Conservation (phyloP, 2,113 vertebrate species). For the Prolemur simus region DNA sequence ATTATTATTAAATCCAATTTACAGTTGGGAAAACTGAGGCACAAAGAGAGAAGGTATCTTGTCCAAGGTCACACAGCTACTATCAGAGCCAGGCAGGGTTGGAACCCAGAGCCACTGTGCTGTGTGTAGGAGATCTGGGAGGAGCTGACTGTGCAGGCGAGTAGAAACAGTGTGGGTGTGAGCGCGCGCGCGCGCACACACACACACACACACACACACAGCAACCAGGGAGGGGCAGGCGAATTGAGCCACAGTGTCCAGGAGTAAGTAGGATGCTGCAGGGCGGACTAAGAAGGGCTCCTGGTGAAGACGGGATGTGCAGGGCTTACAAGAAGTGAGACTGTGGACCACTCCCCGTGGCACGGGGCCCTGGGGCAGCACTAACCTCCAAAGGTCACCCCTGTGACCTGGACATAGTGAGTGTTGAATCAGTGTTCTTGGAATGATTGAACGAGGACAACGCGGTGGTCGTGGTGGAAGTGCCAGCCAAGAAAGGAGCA, state of each 20-base stretch:
- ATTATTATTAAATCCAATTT: neutral
- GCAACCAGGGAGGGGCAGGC: rapidly evolving
- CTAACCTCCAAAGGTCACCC: neutral
- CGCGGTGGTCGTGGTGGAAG: rapidly evolving
- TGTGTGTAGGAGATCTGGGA: neutral
- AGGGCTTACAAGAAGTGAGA: neutral
- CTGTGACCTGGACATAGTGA: neutral
- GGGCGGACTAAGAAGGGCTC: neutral
- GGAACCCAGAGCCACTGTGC: neutral
- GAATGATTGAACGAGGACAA: neutral
- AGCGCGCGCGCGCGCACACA: neutral
- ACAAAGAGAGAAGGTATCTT: neutral
- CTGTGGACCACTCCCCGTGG: neutral
- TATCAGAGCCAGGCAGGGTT: neutral
- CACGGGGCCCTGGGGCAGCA: neutral
- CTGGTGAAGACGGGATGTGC: too few relatives aligned
- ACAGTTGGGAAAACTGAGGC: neutral
- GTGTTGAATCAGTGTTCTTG: neutral
- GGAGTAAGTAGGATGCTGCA: neutral
- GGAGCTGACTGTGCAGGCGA: neutral
- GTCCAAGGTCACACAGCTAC: neutral
- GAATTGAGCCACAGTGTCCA: neutral
- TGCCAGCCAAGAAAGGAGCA: rapidly evolving
- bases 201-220: neutral
- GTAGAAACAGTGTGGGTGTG: neutral